Conservation (phyloP, 2,888 invertebrate species). For the Anoplius nigerrimus region DNA sequence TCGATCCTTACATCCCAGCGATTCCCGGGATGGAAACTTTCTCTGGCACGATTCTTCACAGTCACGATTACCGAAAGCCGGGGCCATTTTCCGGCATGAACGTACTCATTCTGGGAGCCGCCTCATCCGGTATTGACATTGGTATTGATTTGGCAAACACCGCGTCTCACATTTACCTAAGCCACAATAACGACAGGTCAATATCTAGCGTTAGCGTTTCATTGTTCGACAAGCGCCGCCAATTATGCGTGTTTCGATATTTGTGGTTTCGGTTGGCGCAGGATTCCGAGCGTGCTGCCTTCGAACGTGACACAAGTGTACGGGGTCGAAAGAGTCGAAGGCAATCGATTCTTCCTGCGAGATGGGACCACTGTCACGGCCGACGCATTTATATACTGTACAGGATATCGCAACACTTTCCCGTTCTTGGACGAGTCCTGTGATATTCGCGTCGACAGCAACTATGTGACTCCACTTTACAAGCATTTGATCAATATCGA, state of each 20-base stretch:
- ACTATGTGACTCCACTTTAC: constrained; percentile 84
- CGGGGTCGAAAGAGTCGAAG: constrained; percentile 76
- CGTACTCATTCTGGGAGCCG: constrained; percentile 84
- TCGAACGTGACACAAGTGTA: constrained; percentile 77
- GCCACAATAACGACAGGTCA: constrained; percentile 76
- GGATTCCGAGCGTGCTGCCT: constrained; percentile 76
- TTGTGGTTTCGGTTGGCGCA: too few relatives aligned
- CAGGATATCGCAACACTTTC: constrained; percentile 84
- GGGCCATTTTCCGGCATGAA: constrained; percentile 78
- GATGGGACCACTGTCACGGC: constrained; percentile 79
- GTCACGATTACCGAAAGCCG: constrained; percentile 84
- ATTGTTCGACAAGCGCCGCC: neutral
- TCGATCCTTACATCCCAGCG: constrained; percentile 75
- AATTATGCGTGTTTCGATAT: neutral
- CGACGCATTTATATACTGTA: constrained; percentile 84
- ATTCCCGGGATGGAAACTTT: constrained; percentile 76
- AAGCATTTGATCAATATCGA: constrained; percentile 86
- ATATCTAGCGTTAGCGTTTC: neutral
- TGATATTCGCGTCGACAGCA: constrained; percentile 79
- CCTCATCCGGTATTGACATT: constrained; percentile 85
- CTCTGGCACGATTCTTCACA: constrained; percentile 81
- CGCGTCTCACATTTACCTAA: constrained; percentile 77
- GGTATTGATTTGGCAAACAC: constrained; percentile 79
- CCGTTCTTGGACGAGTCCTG: constrained; percentile 82
- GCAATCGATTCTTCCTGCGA: constrained; percentile 77